Percentiles rank a stretch among this genome's conserved stretches.
Evolutionary conservation across 2,113 vertebrate genomes (phyloP).

Genomic region (Neodontobutis hainanensis): DNA sequence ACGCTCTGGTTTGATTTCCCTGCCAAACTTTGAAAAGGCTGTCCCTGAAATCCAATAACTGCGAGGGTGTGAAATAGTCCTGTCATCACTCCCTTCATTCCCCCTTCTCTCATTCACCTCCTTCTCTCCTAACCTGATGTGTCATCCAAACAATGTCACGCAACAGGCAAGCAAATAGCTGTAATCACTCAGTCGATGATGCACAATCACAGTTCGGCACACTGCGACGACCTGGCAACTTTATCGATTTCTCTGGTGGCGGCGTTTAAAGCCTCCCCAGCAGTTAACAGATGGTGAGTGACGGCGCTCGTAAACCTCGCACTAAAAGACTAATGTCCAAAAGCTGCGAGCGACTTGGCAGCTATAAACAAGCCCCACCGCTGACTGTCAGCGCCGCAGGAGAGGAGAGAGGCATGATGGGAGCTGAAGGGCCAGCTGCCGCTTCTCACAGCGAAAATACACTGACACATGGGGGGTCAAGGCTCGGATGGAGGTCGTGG

Average conservation of each 20-base stretch:
- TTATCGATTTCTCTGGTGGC: slow-evolving; percentile 48
- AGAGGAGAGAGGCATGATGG: slow-evolving; percentile 25
- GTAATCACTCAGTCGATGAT: slow-evolving; percentile 61
- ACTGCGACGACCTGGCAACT: slow-evolving; percentile 47
- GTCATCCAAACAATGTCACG: slow-evolving; percentile 46
- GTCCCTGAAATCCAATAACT: slow-evolving; percentile 57
- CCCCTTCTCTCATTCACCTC: slow-evolving; percentile 24
- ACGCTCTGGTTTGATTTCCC: slow-evolving; percentile 18
- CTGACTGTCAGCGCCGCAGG: slow-evolving; percentile 33
- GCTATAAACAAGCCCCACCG: slow-evolving; percentile 37
- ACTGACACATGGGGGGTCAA: slow-evolving; percentile 22
- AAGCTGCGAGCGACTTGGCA: slow-evolving; percentile 31
- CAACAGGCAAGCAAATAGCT: slow-evolving; percentile 48
- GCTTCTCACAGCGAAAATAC: slow-evolving; percentile 6
- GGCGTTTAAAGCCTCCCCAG: slow-evolving; percentile 43
- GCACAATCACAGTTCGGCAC: slow-evolving; percentile 44
- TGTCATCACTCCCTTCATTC: slow-evolving; percentile 37
- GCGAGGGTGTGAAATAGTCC: slow-evolving; percentile 58
- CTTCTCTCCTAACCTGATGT: slow-evolving; percentile 27
- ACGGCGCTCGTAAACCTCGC: slow-evolving; percentile 48
- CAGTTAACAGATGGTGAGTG: slow-evolving; percentile 61
- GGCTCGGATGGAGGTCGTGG: slow-evolving; percentile 35
- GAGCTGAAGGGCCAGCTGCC: slow-evolving; percentile 31
- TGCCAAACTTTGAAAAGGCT: slow-evolving; percentile 37
- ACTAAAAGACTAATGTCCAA: slow-evolving; percentile 65